Base-by-base conservation (phyloP, 2,888 invertebrate species). In the Glaucopsyche alexis region DNA sequence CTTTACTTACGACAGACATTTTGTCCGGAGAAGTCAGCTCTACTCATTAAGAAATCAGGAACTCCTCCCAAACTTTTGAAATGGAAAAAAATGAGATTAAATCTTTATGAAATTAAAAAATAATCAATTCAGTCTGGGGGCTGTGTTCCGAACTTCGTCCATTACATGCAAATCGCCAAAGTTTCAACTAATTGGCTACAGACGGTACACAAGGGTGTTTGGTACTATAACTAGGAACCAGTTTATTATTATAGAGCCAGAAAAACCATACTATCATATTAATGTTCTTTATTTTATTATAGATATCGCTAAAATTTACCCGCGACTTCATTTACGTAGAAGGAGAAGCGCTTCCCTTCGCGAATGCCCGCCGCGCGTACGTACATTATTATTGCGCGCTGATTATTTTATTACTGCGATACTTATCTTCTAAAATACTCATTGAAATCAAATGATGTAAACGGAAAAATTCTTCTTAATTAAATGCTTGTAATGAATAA, bases 101-200 rank as follows among this genome's bases (percentile, higher is more conserved):
- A 65, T 73, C 72, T 76, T 72, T 75, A 78, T 80, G 77, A 82
- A 85, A 87, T 86, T 84, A 84, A 87, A 87, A 87, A 82, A 82
- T 85, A 85, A 85, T 84, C 80, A 84, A 85, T 86, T 86, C 78
- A 76, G 72, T 73, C 55, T 70, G 70, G 65, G 55, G 49, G 71
- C 47, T 72, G 79, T 71, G 79, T 42, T 38, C 79, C 74, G 75
- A 91, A 91, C 85, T 92, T 91, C 84, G 78, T 81, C 86, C 86
- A 90, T 91, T 90, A 90, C 89, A 91, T 92, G 90, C 87, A 90
- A 91, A 92, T 91, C 84, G 85, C 83, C 76, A 85, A 90, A 90
- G 85, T 91, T 90, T 76, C 77, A 80, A 78, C 86, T 89, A 90
- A 83, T 84, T 83, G 80, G 82, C 82, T 75, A 83, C 82, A 82